phyloP scores from a whole-genome alignment of 1,140 invertebrate genomes.

The Lanistes nyassanus region DNA sequence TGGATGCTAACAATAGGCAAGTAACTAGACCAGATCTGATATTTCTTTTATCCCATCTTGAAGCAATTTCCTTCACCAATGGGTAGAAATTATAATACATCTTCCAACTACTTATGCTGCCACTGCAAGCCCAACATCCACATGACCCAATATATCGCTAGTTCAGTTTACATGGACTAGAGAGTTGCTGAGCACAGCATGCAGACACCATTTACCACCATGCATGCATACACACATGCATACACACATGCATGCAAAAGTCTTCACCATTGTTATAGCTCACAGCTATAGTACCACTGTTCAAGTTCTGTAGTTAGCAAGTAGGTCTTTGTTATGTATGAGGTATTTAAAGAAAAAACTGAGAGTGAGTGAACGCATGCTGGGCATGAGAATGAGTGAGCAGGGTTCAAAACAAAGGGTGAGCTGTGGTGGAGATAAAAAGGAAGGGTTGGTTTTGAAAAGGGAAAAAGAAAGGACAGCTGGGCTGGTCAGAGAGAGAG shows the following conservation, averaged over 20 bases:
- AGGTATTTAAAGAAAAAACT: no score
- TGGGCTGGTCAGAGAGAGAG: no score
- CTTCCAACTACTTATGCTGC: not conserved
- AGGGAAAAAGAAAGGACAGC: no score
- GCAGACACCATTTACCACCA: not conserved
- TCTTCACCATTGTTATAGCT: not conserved
- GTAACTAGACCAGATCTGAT: no score
- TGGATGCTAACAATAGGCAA: no score
- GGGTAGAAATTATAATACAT: not conserved
- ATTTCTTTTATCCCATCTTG: no score
- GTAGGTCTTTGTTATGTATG: no score
- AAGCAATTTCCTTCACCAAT: not conserved
- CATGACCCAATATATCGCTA: conserved; percentile 2
- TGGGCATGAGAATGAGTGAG: no score
- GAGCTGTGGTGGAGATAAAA: no score
- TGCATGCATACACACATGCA: not conserved
- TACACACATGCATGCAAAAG: not conserved
- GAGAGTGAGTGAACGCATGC: no score
- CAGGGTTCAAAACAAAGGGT: no score
- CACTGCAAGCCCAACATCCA: not conserved
- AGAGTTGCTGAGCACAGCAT: not conserved
- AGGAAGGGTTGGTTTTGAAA: no score
- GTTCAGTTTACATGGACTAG: not conserved
- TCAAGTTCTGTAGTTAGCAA: not conserved
- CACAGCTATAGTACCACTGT: not conserved